Base-by-base conservation (phyloP, 2,888 invertebrate genomes). In the Acanthosoma haemorrhoidale region DNA sequence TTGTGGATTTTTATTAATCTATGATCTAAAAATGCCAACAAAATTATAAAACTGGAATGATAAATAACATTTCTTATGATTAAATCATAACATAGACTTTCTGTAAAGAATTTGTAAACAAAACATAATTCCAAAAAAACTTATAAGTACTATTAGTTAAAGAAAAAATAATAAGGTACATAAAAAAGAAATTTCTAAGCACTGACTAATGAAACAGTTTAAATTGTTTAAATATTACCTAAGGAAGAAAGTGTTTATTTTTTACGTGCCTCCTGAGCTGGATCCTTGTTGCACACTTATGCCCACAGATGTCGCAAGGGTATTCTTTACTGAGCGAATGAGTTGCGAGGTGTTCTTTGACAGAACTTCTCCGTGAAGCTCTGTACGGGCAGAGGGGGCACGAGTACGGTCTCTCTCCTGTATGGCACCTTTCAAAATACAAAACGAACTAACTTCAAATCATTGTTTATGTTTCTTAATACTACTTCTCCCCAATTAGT, bases 241-340 rank as follows among this genome's bases (percentile, higher is more conserved):
- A 39, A 39, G 64, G 39, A 41, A 64, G 38, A 39, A 25, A 57
- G 31, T 67, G 67, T 34, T 67, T 67, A 36, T 67, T 67, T 51
- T 67, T 67, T 6, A 67, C 43, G 34, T 67, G 67, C 51, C 67
- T 67, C 39, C 67, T 43, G 15, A 67, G 39, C 21, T 67, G 67
- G 11, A 67, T 57, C 34, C 67, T 41, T n/a, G 67, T 67, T 2
- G 67, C 43, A 25, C 67, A 57, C 15, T 57, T 51, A 36, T 67
- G 67, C 13, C 67, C 67, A 9, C 67, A 67, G 25, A 67, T 15
- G 13, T 51, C 51, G 39, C 67, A 67, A 0, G 67, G 57, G 29
- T 67, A 67, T 31, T 67, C 67, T 21, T 67, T 67, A 57, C 25
- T 34, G 2, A 67, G 29, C 4, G 67, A 51, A 31, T 67, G 67